Conservation (phyloP, 2,888 invertebrate species). For the Norana najaformis region DNA sequence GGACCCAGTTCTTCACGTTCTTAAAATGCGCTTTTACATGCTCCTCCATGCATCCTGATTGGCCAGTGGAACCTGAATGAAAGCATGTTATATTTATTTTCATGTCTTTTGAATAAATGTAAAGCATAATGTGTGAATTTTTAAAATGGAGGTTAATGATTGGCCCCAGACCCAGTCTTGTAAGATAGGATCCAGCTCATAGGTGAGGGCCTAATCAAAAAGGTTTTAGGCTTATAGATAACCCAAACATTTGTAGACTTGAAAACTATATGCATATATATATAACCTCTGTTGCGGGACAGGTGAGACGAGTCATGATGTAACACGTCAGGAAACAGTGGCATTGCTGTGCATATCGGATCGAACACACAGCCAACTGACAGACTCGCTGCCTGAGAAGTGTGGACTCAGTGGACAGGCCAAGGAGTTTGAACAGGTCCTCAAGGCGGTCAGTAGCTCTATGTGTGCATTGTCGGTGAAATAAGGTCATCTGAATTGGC, state of each 20-base stretch:
- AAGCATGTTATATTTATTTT: not conserved
- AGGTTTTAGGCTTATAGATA: too few species aligned
- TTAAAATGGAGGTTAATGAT: too few species aligned
- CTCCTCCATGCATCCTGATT: too few species aligned
- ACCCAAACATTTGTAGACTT: too few species aligned
- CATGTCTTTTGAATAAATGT: not conserved
- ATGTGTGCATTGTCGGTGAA: not conserved
- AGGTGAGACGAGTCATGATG: constrained; percentile 62
- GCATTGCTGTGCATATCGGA: constrained; percentile 89
- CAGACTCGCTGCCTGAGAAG: constrained; percentile 92
- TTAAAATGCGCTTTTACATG: too few species aligned
- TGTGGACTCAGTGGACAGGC: constrained; percentile 71
- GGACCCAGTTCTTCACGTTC: too few species aligned
- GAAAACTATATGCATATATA: too few species aligned
- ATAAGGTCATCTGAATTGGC: not conserved
- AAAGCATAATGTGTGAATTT: not conserved
- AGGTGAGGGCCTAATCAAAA: too few species aligned
- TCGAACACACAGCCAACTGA: constrained; percentile 91
- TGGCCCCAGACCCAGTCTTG: too few species aligned
- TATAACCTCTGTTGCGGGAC: not conserved
- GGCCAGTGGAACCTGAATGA: too few species aligned
- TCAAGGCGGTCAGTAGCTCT: constrained; percentile 44
- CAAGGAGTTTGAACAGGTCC: constrained; percentile 57
- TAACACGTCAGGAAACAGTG: constrained; percentile 86
- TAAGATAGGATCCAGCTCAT: too few species aligned